Percentiles rank a stretch among this genome's conserved stretches.
phyloP scores from a whole-genome alignment of 2,113 vertebrate genomes.

The Hippocampus zosterae region DNA sequence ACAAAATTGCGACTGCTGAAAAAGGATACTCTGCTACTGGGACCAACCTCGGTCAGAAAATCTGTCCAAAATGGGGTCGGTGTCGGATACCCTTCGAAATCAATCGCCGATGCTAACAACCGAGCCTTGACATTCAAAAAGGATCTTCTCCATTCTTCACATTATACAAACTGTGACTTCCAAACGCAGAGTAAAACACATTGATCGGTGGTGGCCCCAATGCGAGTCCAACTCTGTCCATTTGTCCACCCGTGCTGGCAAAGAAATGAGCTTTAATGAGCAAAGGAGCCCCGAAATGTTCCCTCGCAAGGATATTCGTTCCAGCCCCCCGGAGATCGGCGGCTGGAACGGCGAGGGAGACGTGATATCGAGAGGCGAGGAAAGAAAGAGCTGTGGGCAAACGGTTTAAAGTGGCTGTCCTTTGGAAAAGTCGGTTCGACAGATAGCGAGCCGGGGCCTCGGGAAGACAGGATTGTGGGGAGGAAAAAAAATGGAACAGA shows the following conservation, averaged over 20 bases:
- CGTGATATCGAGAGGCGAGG: constrained; percentile 13
- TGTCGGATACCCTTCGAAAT: neutral
- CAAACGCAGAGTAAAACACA: neutral
- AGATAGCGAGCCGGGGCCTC: constrained; percentile 17
- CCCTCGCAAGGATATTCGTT: constrained; percentile 14
- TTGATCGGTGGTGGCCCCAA: neutral
- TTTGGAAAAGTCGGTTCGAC: constrained; percentile 13
- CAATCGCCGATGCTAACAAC: neutral
- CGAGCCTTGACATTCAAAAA: neutral
- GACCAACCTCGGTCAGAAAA: neutral
- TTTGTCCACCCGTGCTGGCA: neutral
- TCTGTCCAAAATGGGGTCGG: neutral
- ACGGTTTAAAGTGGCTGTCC: constrained; percentile 23
- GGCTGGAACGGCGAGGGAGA: neutral
- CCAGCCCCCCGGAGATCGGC: neutral
- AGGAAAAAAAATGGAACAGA: constrained; percentile 23
- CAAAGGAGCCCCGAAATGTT: constrained; percentile 4
- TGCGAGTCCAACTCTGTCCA: neutral
- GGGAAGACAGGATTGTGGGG: neutral
- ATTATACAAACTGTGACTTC: neutral
- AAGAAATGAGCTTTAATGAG: constrained; percentile 1
- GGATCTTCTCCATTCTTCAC: neutral
- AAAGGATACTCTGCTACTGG: neutral
- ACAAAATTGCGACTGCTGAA: neutral
- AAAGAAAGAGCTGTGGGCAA: constrained; percentile 20